phyloP scores from a whole-genome alignment of 2,888 invertebrate genomes.

The Athalia rosae region DNA sequence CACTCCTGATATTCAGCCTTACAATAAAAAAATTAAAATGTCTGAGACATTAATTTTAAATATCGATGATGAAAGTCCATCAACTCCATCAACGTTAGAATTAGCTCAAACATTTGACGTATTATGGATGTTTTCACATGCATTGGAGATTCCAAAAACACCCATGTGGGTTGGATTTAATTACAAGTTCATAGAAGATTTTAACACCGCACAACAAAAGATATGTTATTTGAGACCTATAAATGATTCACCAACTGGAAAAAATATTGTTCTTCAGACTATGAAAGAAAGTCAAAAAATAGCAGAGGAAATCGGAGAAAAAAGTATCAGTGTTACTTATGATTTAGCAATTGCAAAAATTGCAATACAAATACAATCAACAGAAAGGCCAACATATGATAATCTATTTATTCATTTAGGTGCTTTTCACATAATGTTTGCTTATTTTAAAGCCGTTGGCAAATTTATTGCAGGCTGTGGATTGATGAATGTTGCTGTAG shows the following conservation, averaged over 20 bases:
- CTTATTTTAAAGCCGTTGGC: constrained; percentile 65
- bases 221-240: constrained; percentile 61
- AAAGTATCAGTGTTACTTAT: constrained; percentile 57
- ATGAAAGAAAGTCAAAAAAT: constrained; percentile 55
- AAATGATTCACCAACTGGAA: constrained; percentile 61
- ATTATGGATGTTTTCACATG: constrained; percentile 56
- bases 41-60: constrained; percentile 42
- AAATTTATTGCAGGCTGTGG: constrained; percentile 58
- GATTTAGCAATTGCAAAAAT: constrained; percentile 60
- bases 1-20: too few species aligned
- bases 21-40: too few species aligned
- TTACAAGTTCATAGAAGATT: constrained; percentile 53
- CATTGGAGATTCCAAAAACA: constrained; percentile 54
- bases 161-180: constrained; percentile 66
- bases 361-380: constrained; percentile 57
- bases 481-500: constrained; percentile 53
- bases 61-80: constrained; percentile 28
- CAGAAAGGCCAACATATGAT: constrained; percentile 50
- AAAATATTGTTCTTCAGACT: constrained; percentile 57
- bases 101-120: constrained; percentile 45
- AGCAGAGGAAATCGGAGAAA: constrained; percentile 54
- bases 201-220: constrained; percentile 52
- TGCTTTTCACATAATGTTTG: constrained; percentile 60
- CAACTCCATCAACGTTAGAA: constrained; percentile 22
- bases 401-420: constrained; percentile 59